A percentile compares a stretch with the other conserved stretches of the same genome.
Conservation (phyloP, 2,113 vertebrate genomes). For the Tauraco erythrolophus region DNA sequence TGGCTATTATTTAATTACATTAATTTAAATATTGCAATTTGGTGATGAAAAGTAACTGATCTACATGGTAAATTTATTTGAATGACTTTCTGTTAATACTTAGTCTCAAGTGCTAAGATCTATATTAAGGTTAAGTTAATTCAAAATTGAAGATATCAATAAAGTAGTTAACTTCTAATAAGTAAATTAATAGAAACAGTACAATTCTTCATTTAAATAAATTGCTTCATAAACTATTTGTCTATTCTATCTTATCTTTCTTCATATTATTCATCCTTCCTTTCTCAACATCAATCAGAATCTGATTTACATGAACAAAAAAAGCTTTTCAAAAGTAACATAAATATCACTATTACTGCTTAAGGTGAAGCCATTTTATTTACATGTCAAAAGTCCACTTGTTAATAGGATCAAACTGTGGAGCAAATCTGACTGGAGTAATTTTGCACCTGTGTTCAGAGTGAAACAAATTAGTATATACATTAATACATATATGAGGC, state of each 20-base stretch:
- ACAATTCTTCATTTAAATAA: neutral
- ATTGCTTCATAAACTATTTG: neutral
- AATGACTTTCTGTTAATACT: neutral
- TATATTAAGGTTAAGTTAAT: neutral
- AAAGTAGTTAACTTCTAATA: neutral
- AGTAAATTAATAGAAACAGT: neutral
- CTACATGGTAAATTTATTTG: neutral
- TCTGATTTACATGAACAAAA: neutral
- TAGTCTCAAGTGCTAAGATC: neutral
- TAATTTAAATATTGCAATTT: neutral
- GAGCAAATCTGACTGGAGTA: neutral
- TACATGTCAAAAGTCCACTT: neutral
- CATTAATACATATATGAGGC: neutral
- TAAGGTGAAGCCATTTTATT: neutral
- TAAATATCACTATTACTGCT: neutral
- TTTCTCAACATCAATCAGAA: neutral
- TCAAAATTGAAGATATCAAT: neutral
- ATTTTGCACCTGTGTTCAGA: neutral
- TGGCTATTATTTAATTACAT: neutral
- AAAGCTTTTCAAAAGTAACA: neutral
- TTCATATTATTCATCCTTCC: neutral
- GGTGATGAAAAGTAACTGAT: neutral
- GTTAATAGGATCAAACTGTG: neutral
- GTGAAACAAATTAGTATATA: neutral
- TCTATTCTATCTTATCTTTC: neutral